Evolutionary conservation across 2,888 invertebrate species (phyloP), one percentile per base, ranked within the genome.

Genomic region (Perithous albicinctus): DNA sequence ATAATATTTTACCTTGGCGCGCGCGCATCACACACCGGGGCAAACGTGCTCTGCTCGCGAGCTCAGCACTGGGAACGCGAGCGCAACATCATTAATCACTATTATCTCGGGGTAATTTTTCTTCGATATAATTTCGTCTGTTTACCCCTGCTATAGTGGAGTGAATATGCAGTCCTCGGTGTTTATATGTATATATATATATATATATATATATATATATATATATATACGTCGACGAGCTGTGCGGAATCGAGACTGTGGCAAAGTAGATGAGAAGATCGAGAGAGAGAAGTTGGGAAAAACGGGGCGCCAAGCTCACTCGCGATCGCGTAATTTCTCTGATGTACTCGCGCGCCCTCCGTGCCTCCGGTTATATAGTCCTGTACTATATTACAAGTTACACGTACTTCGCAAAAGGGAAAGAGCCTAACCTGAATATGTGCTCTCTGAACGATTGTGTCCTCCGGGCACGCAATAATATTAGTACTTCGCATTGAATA

Each of bases 121-220:
- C 90, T 91, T 91, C 90, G 88, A 90, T 91, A 90, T 91, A 90
- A 91, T 91, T 91, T 91, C 88, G 90, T 90, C 90, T 91, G 90
- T 91, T 91, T 90, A 90, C 89, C 91, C 89, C 89, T 85, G 87
- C 87, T 74, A 35, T 41, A 46, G 26, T 26, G 67, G 46, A 61
- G 46, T 46, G 54, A 51, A 74, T 59, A 59, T 59, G 59, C 59
- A 18, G 59, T 18, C 32, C 59, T 18, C 41, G 41, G 18, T 41
- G 69, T 46, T 5, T 10, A 18, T n/a, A n/a, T 15, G 10, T n/a
- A 18, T 41, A 20, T 18, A 26, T 56, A 35, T 38, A 66, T 41
- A 23, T 46, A 51, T 29, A 70, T 56, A 63, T 64, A 72, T 51
- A 43, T 63, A 38, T 20, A 32, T 15, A 51, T 64, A 18, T n/a